These are phyloP conservation scores for Agrochola lychnidis DNA, from an alignment of 2,888 invertebrate genomes.

Conservation along the genomic window DNA sequence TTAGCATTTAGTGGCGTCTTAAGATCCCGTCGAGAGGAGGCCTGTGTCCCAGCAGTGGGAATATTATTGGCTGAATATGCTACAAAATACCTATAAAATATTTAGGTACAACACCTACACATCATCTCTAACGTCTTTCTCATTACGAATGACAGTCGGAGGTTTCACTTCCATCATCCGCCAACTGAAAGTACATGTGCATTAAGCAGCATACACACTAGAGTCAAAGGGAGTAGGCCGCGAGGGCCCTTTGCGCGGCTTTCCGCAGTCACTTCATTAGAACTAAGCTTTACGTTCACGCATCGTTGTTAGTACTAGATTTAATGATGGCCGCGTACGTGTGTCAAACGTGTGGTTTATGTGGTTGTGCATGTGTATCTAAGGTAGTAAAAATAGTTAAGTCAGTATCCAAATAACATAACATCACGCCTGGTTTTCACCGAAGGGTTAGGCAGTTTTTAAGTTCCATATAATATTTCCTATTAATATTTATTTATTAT, in stretches of 20 bases:
- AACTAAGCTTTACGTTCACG: conserved; percentile 40
- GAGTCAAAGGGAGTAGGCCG: conserved; percentile 48
- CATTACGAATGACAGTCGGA: conserved; percentile 14
- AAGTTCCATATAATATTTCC: not conserved
- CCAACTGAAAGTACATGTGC: conserved; percentile 23
- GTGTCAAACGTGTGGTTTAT: not conserved
- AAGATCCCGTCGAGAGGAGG: no score
- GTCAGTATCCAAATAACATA: not conserved
- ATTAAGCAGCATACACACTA: conserved; percentile 43
- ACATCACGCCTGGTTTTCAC: not conserved
- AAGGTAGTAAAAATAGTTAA: not conserved
- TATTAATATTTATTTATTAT: no score
- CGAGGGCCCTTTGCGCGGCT: conserved; percentile 41
- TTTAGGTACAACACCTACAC: not conserved
- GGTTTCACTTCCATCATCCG: not conserved
- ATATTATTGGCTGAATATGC: no score
- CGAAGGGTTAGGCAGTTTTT: not conserved
- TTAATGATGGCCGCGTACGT: conserved; percentile 44
- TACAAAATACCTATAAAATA: no score
- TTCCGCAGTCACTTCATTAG: conserved; percentile 61
- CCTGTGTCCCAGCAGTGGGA: no score
- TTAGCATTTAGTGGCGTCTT: no score
- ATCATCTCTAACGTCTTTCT: not conserved
- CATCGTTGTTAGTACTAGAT: conserved; percentile 16
- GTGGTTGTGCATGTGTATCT: not conserved